These are phyloP conservation scores for Pristionchus japonicus DNA, from an alignment of 2,888 invertebrate genomes.

Conservation along the genomic window DNA sequence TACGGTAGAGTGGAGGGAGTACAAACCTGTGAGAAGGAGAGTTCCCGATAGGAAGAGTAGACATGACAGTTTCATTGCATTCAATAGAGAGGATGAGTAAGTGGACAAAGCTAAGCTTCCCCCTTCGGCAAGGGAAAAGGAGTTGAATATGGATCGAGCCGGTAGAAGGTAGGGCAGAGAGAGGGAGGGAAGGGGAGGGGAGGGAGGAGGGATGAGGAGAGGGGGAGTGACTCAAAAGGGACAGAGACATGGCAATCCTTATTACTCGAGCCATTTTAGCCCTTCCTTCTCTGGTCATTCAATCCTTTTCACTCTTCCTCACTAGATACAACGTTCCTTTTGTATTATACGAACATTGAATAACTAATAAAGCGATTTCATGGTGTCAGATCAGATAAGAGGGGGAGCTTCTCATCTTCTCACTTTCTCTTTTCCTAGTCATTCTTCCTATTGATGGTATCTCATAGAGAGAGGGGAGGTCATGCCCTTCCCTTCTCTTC, in stretches of 20 bases:
- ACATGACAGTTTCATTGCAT: constrained; percentile 1
- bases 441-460: neutral
- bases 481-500: constrained; percentile 34
- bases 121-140: neutral
- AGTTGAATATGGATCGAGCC: constrained; percentile 41
- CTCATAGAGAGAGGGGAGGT: neutral
- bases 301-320: neutral
- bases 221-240: constrained; percentile 16
- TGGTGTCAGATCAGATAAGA: constrained; percentile 1
- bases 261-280: neutral
- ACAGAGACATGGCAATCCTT: constrained; percentile 13
- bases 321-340: neutral
- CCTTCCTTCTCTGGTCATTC: neutral
- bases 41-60: constrained; percentile 18
- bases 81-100: constrained; percentile 30
- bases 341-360: neutral
- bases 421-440: constrained; percentile 10
- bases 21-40: neutral
- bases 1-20: neutral
- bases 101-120: constrained; percentile 16
- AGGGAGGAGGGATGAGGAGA: neutral
- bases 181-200: neutral
- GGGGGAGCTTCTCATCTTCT: neutral
- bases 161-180: constrained; percentile 28
- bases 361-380: neutral